Evolutionary conservation across 2,888 invertebrate genomes (phyloP).

Genomic region (Caenorhabditis sp.): DNA sequence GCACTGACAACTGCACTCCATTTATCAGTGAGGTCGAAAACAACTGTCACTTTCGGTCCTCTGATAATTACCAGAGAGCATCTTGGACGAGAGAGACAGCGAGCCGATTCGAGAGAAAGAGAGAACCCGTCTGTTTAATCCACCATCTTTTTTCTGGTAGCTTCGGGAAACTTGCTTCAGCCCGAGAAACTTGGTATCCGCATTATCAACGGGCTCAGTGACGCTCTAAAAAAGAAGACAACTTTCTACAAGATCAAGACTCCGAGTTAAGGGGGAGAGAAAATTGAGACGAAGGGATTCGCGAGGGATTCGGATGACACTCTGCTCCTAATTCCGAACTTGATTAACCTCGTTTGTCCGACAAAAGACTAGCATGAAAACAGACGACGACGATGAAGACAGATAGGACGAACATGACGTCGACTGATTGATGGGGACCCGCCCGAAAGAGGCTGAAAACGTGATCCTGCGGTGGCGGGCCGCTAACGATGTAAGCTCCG

Average conservation of each 20-base stretch:
- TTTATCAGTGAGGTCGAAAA: slow-evolving; percentile 50
- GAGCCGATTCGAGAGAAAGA: not conserved
- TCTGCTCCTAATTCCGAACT: not conserved
- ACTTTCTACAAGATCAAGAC: not conserved
- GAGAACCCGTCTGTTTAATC: not conserved
- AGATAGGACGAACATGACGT: slow-evolving; percentile 6
- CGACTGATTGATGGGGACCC: slow-evolving; percentile 3
- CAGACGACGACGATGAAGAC: not conserved
- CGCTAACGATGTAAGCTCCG: not conserved
- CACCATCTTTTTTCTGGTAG: slow-evolving; percentile 4
- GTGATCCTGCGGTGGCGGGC: not conserved
- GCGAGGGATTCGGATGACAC: slow-evolving; percentile 10
- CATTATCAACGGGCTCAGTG: no score
- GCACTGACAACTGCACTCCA: slow-evolving; percentile 39
- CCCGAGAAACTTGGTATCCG: no score
- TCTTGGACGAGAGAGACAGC: not conserved
- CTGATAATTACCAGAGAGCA: slow-evolving; percentile 20
- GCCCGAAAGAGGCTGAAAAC: not conserved
- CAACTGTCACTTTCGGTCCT: slow-evolving; percentile 27
- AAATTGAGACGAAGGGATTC: slow-evolving; percentile 6
- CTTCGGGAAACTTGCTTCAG: no score
- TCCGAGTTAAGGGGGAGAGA: not conserved
- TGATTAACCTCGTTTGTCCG: slow-evolving; percentile 27
- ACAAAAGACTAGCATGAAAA: not conserved
- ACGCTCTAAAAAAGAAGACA: no score